Evolutionary conservation across 2,888 invertebrate species (phyloP), one percentile per base, ranked within the genome.

Genomic region (Monoplex corrugatus): DNA sequence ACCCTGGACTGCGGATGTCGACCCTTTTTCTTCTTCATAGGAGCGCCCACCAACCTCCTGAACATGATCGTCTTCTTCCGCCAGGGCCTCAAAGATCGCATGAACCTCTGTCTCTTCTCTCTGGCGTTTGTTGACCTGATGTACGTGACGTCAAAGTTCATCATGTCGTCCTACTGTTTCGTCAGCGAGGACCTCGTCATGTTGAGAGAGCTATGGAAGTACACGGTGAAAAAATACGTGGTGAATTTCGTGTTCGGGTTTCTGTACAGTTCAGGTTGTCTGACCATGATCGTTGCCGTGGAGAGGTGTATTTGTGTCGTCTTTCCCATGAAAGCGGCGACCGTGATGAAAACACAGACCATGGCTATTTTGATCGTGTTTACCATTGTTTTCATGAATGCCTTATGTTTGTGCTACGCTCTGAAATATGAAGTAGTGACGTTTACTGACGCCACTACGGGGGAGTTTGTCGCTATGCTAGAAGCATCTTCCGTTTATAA

Each of bases 101-200:
- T 88, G 88, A 88, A 88, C 45, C 35, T 88, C 32, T 88, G 83
- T n/a, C 88, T 88, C 32, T 88, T 88, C 83, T 40, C 57, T 10
- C 83, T 88, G 43, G 88, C 88, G 0, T 44, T 88, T 3, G 83
- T 44, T 43, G 88, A 88, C 43, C 28, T 83, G 40, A 32, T 88
- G 50, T 83, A 83, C 83, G 68, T 88, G 43, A 83, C 68, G 28
- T 32, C 45, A 28, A 50, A 68, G 44, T 63, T 83, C 23, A 28
- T 40, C 19, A 63, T 68, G 82, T n/a, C 40, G 44, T 83, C 88
- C 13, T 68, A 82, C 44, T 83, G 82, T n/a, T 43, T 88, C 63
- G n/a, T 80, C 13, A 45, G 90, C 35, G 87, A 93, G 91, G 91
- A 92, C 13, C 2, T 44, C 3, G 5, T 38, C 32, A 35, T 5